phyloP scores from a whole-genome alignment of 92 coral and sea anemone genomes.

The Parazoanthus swiftii region DNA sequence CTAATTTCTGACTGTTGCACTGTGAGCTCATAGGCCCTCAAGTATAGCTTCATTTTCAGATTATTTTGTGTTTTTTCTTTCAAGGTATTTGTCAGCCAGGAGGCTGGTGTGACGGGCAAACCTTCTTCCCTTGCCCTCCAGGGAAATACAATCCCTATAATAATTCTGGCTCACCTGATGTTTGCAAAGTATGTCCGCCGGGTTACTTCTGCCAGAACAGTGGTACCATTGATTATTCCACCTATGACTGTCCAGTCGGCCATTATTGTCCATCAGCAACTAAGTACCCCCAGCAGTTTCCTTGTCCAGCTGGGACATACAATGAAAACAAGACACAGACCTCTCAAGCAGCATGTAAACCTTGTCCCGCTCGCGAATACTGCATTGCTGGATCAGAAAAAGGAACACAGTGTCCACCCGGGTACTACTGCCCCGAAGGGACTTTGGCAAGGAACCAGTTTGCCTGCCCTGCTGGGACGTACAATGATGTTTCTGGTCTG shows the following conservation, averaged over 20 bases:
- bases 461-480: slow-evolving; percentile 94
- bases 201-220: slow-evolving; percentile 85
- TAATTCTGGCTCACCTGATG: slow-evolving; percentile 70
- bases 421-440: slow-evolving; percentile 95
- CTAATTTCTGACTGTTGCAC: background rate
- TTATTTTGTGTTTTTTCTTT: slow-evolving; percentile 22
- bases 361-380: slow-evolving; percentile 84
- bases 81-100: slow-evolving; percentile 86
- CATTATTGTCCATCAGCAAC: slow-evolving; percentile 95
- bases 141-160: slow-evolving; percentile 85
- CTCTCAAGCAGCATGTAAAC: slow-evolving; percentile 74
- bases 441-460: slow-evolving; percentile 82
- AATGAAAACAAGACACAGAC: slow-evolving; percentile 73
- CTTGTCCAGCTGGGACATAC: slow-evolving; percentile 97
- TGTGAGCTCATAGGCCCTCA: background rate
- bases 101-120: slow-evolving; percentile 97
- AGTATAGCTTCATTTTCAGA: background rate
- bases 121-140: slow-evolving; percentile 82
- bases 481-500: slow-evolving; percentile 72
- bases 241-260: slow-evolving; percentile 76
- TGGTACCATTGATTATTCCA: slow-evolving; percentile 71
- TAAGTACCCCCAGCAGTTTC: slow-evolving; percentile 83
- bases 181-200: slow-evolving; percentile 81
- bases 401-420: slow-evolving; percentile 81
- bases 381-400: slow-evolving; percentile 77